Base-by-base conservation (phyloP, 1,140 invertebrate species). In the Papilio xuthus region DNA sequence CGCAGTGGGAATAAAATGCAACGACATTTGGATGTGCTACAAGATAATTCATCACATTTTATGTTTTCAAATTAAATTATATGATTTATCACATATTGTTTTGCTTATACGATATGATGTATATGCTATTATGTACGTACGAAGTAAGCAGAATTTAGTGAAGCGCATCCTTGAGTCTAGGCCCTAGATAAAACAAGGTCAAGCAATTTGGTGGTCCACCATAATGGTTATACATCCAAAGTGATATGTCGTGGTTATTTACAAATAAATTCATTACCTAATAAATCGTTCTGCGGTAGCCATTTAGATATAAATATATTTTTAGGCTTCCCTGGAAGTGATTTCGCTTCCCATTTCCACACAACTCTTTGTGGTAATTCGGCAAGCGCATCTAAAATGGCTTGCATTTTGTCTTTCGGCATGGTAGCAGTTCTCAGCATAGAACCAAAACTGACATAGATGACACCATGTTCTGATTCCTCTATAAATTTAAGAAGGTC, bases 1-100 rank as follows among this genome's bases (percentile, higher is more conserved):
- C 97, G 32, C 96, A 96, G 82, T 98, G 97, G 0, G 96, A 96
- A 81, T 97, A 95, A 79, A 97, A 97, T 0, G 95, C 95, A 79
- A 94, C 94, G 0, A 96, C 94, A 84, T 96, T 96, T 47, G 95
- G 95, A 90, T 97, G 96, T 77, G 92, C 96, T 96, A 88, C 44
- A 78, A 81, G 2, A 26, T 23, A 60, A 23, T n/a, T n/a, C n/a
- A n/a, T n/a, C n/a, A n/a, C n/a, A n/a, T n/a, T n/a, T n/a, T n/a
- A n/a, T n/a, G n/a, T n/a, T n/a, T n/a, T n/a, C n/a, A n/a, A n/a
- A n/a, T n/a, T n/a, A n/a, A n/a, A n/a, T n/a, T n/a, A n/a, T n/a
- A n/a, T n/a, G n/a, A n/a, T n/a, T n/a, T n/a, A n/a, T n/a, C n/a
- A n/a, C n/a, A n/a, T n/a, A n/a, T n/a, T n/a, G n/a, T n/a, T n/a